Evolutionary conservation across 2,888 invertebrate genomes (phyloP).

Genomic region (Unio pictorum): DNA sequence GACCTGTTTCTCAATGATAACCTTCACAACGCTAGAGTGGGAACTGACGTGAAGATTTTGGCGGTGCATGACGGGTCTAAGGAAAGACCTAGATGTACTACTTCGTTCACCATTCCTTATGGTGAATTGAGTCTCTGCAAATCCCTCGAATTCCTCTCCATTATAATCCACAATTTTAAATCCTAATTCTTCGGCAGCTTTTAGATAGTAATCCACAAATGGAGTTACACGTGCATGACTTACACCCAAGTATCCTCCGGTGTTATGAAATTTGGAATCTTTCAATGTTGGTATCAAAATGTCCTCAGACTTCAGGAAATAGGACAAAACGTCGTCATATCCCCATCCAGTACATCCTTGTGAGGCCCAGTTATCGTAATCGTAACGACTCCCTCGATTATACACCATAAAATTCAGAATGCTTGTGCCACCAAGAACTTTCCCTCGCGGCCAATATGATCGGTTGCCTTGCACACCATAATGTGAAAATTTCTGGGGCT

Average conservation of each 20-base stretch:
- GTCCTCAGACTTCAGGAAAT: slow-evolving; percentile 74
- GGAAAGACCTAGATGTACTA: slow-evolving; percentile 25
- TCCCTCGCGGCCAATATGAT: slow-evolving; percentile 92
- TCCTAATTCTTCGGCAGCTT: slow-evolving; percentile 78
- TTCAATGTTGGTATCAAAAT: slow-evolving; percentile 60
- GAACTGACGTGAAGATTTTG: slow-evolving; percentile 24
- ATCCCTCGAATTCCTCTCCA: slow-evolving; percentile 22
- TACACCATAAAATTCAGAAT: slow-evolving; percentile 94
- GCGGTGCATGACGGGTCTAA: slow-evolving; percentile 16
- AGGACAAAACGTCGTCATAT: slow-evolving; percentile 82
- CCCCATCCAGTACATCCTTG: slow-evolving; percentile 92
- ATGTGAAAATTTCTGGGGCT: slow-evolving; percentile 62
- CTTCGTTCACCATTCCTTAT: slow-evolving; percentile 21
- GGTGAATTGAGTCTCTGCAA: slow-evolving; percentile 20
- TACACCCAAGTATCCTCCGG: slow-evolving; percentile 54
- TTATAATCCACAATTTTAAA: slow-evolving; percentile 63
- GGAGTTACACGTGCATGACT: slow-evolving; percentile 42
- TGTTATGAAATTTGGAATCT: slow-evolving; percentile 54
- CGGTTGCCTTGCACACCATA: slow-evolving; percentile 72
- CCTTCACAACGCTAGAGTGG: slow-evolving; percentile 44
- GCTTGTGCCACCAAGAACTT: slow-evolving; percentile 90
- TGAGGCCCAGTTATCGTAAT: slow-evolving; percentile 90
- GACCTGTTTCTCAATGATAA: slow-evolving; percentile 44
- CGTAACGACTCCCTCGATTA: slow-evolving; percentile 85
- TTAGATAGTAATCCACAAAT: slow-evolving; percentile 40